Conservation (phyloP, 2,113 vertebrate species). For the Oxyruncus cristatus region DNA sequence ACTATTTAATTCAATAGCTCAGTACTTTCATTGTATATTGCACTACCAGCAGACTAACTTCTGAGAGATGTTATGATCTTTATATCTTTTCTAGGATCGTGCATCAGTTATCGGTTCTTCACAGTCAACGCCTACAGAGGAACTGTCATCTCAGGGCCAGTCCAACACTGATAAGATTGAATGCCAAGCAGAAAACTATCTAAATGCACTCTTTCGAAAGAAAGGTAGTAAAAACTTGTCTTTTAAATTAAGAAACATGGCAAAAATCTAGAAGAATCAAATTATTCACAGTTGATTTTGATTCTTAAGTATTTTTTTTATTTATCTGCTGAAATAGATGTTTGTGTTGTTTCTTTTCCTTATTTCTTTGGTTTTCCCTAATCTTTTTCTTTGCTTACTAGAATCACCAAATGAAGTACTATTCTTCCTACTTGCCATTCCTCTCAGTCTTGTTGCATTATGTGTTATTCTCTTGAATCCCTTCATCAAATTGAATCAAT, state of each 20-base stretch:
- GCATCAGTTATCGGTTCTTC: slow-evolving; percentile 82
- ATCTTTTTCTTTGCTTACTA: neutral
- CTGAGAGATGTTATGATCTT: neutral
- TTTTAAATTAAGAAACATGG: neutral
- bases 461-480: neutral
- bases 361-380: neutral
- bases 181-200: slow-evolving; percentile 95
- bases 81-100: slow-evolving; percentile 80
- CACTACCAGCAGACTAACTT: neutral
- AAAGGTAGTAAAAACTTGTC: slow-evolving; percentile 83
- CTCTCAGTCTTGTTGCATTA: neutral
- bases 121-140: slow-evolving; percentile 91
- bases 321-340: neutral
- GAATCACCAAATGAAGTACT: neutral
- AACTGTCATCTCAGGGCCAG: slow-evolving; percentile 91
- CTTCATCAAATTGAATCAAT: neutral
- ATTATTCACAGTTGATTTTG: neutral
- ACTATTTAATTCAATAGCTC: neutral
- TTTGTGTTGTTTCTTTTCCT: neutral
- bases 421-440: neutral
- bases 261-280: neutral
- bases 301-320: neutral
- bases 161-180: slow-evolving; percentile 92
- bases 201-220: slow-evolving; percentile 98
- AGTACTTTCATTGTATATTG: neutral